Evolutionary conservation across 2,888 invertebrate genomes (phyloP).

Genomic region (Escarpia spicata): DNA sequence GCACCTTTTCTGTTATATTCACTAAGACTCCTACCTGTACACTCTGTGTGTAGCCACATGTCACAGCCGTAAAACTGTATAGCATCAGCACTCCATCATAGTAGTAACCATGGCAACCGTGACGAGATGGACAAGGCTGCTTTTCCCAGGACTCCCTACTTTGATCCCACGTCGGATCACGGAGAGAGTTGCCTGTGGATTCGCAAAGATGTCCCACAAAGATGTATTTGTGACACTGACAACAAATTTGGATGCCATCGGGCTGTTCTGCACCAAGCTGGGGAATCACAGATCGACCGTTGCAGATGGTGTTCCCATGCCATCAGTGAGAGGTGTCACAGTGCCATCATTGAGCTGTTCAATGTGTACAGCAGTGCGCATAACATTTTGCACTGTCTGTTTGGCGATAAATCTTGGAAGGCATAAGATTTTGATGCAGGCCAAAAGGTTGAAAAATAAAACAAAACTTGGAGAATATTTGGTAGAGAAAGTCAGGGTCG

Average conservation of each 20-base stretch:
- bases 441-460: neutral
- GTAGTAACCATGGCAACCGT: neutral
- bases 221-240: too few relatives aligned
- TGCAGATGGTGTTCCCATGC: too few relatives aligned
- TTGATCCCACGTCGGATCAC: neutral
- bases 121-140: neutral
- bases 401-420: neutral
- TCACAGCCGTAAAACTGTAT: too few relatives aligned
- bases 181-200: neutral
- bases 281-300: too few relatives aligned
- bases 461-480: neutral
- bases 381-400: neutral
- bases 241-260: too few relatives aligned
- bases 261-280: too few relatives aligned
- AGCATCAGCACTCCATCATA: too few relatives aligned
- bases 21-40: too few relatives aligned
- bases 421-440: neutral
- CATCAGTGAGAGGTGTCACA: too few relatives aligned
- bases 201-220: neutral
- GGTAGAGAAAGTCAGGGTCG: neutral
- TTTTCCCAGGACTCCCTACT: neutral
- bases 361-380: neutral
- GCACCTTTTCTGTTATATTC: too few relatives aligned
- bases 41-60: too few relatives aligned
- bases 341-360: too few relatives aligned